Evolutionary conservation across 2,113 vertebrate genomes (phyloP).

Genomic region (Calidris pugnax): DNA sequence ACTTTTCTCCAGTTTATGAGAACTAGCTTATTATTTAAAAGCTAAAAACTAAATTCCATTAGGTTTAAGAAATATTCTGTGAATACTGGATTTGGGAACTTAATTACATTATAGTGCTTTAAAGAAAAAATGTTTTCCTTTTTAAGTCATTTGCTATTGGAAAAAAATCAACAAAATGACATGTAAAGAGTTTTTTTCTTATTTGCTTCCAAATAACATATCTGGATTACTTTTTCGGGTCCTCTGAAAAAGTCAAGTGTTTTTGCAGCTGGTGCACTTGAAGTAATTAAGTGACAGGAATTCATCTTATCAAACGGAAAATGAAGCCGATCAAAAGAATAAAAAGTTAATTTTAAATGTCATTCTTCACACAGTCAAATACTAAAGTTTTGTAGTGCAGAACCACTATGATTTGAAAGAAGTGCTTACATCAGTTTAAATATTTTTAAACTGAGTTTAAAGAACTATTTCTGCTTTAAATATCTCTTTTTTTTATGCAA

Average conservation of each 20-base stretch:
- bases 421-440: neutral
- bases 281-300: slow-evolving; percentile 11
- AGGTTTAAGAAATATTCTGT: neutral
- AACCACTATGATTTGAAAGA: neutral
- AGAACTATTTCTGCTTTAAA: neutral
- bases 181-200: neutral
- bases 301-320: slow-evolving; percentile 1
- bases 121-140: neutral
- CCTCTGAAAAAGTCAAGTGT: neutral
- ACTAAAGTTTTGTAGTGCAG: neutral
- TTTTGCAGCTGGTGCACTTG: neutral
- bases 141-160: neutral
- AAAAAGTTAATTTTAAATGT: slow-evolving; percentile 10
- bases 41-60: neutral
- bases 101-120: neutral
- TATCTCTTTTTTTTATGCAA: neutral
- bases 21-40: neutral
- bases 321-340: neutral
- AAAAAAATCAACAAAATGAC: neutral
- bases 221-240: neutral
- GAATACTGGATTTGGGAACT: neutral
- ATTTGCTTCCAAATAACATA: neutral
- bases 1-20: neutral
- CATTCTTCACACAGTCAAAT: neutral
- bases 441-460: neutral